phyloP scores from a whole-genome alignment of 2,113 vertebrate species.

The Serilophus lunatus region DNA sequence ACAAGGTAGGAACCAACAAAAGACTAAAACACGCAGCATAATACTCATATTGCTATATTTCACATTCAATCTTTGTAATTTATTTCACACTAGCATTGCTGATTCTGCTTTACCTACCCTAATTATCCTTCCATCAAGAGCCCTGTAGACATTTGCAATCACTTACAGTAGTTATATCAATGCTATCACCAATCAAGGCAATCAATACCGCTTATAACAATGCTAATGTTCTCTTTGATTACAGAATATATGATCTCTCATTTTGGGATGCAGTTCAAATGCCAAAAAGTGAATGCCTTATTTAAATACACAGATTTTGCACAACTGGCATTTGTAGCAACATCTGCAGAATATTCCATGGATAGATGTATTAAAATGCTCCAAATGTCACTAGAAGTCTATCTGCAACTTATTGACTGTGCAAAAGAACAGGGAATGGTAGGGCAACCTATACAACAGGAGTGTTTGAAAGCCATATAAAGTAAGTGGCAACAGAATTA shows the following conservation, averaged over 20 bases:
- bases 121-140: neutral
- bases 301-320: neutral
- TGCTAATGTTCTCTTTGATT: neutral
- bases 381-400: neutral
- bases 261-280: neutral
- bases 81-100: neutral
- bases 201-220: neutral
- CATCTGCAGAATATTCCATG: neutral
- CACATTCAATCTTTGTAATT: neutral
- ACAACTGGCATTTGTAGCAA: neutral
- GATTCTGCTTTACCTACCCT: neutral
- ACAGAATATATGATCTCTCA: neutral
- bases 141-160: neutral
- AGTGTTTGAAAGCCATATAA: neutral
- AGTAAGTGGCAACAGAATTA: neutral
- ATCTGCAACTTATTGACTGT: neutral
- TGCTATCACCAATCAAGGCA: neutral
- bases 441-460: neutral
- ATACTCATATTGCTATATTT: neutral
- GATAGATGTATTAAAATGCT: fast-evolving
- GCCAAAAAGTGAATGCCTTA: neutral
- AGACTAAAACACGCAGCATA: neutral
- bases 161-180: neutral
- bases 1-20: neutral
- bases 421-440: neutral